Evolutionary conservation across 2,113 vertebrate genomes (phyloP), one percentile per base, ranked within the genome.

Genomic region (Bubalus kerabau): DNA sequence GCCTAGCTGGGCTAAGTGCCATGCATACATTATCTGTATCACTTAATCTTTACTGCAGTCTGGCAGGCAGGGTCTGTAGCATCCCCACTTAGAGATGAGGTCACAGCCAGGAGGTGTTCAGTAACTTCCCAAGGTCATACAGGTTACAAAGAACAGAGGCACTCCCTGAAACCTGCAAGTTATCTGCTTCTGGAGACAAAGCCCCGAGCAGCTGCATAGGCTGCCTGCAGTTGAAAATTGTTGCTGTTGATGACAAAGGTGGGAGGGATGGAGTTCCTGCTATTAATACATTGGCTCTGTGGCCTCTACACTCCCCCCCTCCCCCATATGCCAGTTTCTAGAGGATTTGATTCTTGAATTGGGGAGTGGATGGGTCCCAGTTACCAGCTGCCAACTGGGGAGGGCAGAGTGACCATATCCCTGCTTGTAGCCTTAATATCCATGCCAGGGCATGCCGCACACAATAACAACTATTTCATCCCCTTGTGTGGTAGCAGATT

Each of bases 201-300:
- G 48, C 16, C 10, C 6, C 1, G 19, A n/a, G 40, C 48, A 5
- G 36, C 93, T 64, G 30, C 16, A 0, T 15, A 3, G 50, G 81
- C 36, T 12, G 9, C 28, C 56, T 4, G 4, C 50, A 21, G 43
- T 7, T 32, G 46, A 4, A 3, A 52, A 67, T 24, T 7, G 26
- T 10, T 43, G 23, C 67, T 36, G 13, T 17, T 13, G 43, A 46
- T 24, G 78, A 46, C 26, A 21, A 16, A 7, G 50, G 23, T 48
- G 60, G 57, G 82, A 48, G 30, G 26, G 83, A 21, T 19, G 5
- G 46, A 40, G n/a, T 3, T 43, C 23, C 46, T 19, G 64, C 48
- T 30, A n/a, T 76, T 26, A 76, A 43, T 26, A 43, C 11, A 28
- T 2, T 0, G 3, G 14, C 36, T 40, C 40, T 0, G 0, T 7